Base-by-base conservation (phyloP, 1,140 invertebrate species). In the Cotesia vestalis region DNA sequence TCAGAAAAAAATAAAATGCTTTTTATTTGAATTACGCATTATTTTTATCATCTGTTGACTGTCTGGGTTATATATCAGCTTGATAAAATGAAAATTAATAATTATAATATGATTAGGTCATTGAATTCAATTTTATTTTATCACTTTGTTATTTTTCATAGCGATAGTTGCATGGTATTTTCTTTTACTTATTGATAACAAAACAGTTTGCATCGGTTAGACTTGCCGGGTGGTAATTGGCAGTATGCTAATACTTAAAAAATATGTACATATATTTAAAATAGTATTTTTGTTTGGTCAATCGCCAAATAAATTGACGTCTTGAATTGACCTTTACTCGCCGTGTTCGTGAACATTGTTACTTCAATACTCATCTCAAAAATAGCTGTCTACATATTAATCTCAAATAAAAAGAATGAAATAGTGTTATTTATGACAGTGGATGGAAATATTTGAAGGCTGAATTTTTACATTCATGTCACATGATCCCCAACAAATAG, bases 221-320 rank as follows among this genome's bases (percentile, higher is more conserved):
- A 67, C 11, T 35, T 9, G 20, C 17, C 52, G 27, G 8, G 11
- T n/a, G 17, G 6, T n/a, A 35, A 34, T 34, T 66, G 11, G 6
- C 17, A 34, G 53, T 67, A 20, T 51, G 17, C 14, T 66, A 51
- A 66, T 14, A 27, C 27, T 66, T 20, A 14, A 52, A 14, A 17
- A 53, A 55, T 53, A 67, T 55, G 27, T 55, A 51, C 14, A 36
- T 64, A 17, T 20, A 59, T 17, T 59, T 46, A 46, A 61, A 34
- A 27, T 27, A 17, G 27, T 20, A 27, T 64, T 8, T 36, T 17
- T 51, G 8, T 46, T 51, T 67, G 66, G 34, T 55, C 4, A 9
- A 35, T 12, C 35, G 66, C 66, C 66, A 67, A 35, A 55, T 27
- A 67, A 51, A 67, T 67, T 35, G 46, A 35, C 66, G 66, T 55